Conservation (phyloP, 2,888 invertebrate species). For the Sipha maydis region DNA sequence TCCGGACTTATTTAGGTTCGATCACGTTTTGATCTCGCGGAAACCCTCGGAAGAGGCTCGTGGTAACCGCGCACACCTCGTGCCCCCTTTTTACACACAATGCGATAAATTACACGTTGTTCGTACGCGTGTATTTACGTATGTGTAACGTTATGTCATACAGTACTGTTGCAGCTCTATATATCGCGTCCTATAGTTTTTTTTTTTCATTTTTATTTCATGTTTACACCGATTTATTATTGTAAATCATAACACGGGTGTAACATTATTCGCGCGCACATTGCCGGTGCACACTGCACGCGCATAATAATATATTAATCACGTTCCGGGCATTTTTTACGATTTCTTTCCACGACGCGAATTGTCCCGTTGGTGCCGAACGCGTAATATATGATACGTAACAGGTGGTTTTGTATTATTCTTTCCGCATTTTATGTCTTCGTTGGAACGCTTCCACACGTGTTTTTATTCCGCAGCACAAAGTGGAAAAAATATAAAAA, state of each 20-base stretch:
- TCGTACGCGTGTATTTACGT: no score
- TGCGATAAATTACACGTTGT: no score
- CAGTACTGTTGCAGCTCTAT: no score
- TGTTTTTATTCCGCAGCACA: background rate
- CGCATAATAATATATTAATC: background rate
- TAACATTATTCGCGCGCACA: background rate
- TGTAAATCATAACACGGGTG: background rate
- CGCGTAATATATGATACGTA: background rate
- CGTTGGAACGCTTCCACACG: slow-evolving; percentile 19
- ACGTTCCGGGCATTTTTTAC: background rate
- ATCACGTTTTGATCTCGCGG: background rate
- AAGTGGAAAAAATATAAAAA: background rate
- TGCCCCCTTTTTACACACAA: no score
- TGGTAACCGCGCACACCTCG: no score
- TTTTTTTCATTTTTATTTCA: background rate
- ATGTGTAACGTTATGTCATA: no score
- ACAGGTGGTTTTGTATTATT: background rate
- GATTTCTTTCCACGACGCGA: background rate
- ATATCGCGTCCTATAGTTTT: no score
- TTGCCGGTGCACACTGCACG: no score
- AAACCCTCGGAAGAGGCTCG: no score
- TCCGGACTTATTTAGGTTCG: background rate
- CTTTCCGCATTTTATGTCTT: background rate
- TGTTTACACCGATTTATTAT: background rate
- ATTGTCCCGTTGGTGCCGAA: background rate